Conservation (phyloP, 2,888 invertebrate genomes). For the Pharmacophagus antenor region DNA sequence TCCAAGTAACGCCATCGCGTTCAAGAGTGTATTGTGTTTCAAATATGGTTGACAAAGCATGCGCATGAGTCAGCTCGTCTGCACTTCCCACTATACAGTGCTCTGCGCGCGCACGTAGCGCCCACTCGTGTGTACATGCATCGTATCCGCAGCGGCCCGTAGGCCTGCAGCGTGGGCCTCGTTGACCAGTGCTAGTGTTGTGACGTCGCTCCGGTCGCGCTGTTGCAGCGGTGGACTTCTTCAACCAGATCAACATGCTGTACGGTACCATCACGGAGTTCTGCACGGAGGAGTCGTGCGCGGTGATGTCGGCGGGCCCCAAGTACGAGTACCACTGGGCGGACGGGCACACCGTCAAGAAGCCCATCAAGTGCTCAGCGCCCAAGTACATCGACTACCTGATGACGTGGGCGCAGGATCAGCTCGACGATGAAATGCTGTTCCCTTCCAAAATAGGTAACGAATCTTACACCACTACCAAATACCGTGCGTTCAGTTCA, state of each 20-base stretch:
- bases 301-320: conserved; percentile 99
- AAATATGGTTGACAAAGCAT: too few species aligned
- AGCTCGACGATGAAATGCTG: conserved; percentile 97
- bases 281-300: conserved; percentile 97
- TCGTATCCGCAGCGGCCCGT: neutral
- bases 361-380: conserved; percentile 99
- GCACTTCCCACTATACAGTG: too few species aligned
- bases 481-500: too few species aligned
- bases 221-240: conserved; percentile 97
- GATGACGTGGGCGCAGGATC: conserved; percentile 99
- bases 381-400: conserved; percentile 99
- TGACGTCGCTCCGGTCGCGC: too few species aligned
- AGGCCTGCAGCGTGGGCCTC: neutral
- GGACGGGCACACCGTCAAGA: conserved; percentile 98
- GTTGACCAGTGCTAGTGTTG: too few species aligned
- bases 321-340: conserved; percentile 99
- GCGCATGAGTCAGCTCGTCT: too few species aligned
- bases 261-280: conserved; percentile 99
- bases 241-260: conserved; percentile 99
- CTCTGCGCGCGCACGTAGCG: too few species aligned
- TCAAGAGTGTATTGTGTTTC: too few species aligned
- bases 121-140: too few species aligned
- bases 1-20: too few species aligned
- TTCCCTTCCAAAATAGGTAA: conserved; percentile 97
- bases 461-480: neutral